phyloP scores from a whole-genome alignment of 2,113 vertebrate species.

The Miniopterus natalensis region DNA sequence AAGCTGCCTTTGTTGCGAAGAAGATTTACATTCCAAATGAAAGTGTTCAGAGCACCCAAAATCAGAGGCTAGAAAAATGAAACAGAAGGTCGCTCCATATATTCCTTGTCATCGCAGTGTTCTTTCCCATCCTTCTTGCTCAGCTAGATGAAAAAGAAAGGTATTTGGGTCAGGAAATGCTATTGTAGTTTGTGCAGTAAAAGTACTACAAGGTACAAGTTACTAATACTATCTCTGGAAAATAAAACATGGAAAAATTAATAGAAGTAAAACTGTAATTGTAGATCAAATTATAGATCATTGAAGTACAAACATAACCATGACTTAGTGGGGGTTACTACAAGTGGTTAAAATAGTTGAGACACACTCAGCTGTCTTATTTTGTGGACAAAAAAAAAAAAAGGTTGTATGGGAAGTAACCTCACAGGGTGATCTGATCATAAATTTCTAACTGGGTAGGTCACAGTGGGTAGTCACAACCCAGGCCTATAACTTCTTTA shows the following conservation, averaged over 20 bases:
- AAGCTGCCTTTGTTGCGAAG: constrained; percentile 28
- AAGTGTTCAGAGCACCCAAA: background rate
- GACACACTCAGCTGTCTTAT: background rate
- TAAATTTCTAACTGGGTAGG: background rate
- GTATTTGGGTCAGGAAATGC: background rate
- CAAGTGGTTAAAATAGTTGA: background rate
- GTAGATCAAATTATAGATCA: background rate
- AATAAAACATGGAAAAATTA: background rate
- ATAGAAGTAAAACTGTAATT: background rate
- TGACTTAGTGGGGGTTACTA: background rate
- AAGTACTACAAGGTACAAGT: background rate
- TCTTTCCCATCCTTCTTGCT: background rate
- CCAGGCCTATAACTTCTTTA: background rate
- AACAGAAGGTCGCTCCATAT: background rate
- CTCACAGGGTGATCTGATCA: background rate
- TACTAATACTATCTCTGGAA: background rate
- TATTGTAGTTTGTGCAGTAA: background rate
- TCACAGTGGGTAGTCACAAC: background rate
- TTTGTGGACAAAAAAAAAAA: background rate
- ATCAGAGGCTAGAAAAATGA: background rate
- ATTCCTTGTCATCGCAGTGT: background rate
- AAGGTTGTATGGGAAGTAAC: background rate
- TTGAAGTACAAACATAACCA: background rate
- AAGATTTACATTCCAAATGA: constrained; percentile 64
- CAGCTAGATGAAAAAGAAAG: constrained; percentile 56